A percentile compares a stretch with the other conserved stretches of the same genome.
These are phyloP conservation scores for Cryptocephalus moraei DNA, from an alignment of 2,888 invertebrate genomes.

Conservation along the genomic window DNA sequence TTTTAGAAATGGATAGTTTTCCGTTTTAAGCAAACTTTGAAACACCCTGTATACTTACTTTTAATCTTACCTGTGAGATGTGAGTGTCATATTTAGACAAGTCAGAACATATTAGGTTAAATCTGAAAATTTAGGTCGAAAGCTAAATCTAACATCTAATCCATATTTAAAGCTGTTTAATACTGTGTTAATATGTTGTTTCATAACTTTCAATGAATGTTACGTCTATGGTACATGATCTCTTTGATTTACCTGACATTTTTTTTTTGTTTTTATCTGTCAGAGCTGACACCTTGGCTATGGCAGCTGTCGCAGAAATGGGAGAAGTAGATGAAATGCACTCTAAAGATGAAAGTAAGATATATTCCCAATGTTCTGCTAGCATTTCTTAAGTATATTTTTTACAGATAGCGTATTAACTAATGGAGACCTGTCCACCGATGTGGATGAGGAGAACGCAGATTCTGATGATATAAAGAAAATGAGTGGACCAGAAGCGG, in stretches of 20 bases:
- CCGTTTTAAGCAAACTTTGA: too few species aligned
- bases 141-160: too few species aligned
- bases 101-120: too few species aligned
- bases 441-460: conserved; percentile 24
- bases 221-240: not conserved
- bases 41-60: too few species aligned
- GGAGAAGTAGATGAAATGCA: conserved; percentile 37
- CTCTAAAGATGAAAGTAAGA: conserved; percentile 32
- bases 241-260: not conserved
- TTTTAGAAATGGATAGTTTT: too few species aligned
- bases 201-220: too few species aligned
- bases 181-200: too few species aligned
- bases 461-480: conserved; percentile 15
- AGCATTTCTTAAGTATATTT: not conserved
- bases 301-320: conserved; percentile 37
- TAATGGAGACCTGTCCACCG: conserved; percentile 31
- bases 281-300: conserved; percentile 26
- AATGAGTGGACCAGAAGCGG: conserved; percentile 4
- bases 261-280: conserved; percentile 11
- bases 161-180: too few species aligned
- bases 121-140: too few species aligned
- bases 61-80: too few species aligned
- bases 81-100: too few species aligned
- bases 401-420: conserved; percentile 21
- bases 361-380: not conserved